Percentiles rank a stretch among this genome's conserved stretches.
Evolutionary conservation across 2,113 vertebrate genomes (phyloP).

Genomic region (Vireo altiloquus): DNA sequence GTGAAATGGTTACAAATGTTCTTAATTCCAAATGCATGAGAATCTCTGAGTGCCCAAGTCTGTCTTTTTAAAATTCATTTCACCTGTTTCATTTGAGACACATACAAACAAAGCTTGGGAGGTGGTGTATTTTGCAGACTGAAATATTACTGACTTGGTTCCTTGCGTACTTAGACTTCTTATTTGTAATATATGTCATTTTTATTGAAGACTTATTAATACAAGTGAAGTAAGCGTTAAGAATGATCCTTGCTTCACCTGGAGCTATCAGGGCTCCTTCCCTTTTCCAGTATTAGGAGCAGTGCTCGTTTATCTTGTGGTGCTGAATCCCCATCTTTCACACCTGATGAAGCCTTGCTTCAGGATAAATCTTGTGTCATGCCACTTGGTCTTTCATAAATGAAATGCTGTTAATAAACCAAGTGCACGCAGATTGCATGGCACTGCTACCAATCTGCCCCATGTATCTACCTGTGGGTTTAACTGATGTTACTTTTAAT

Average conservation of each 20-base stretch:
- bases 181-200: not conserved
- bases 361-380: not conserved
- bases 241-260: not conserved
- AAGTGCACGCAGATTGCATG: not conserved
- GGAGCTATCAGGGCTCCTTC: not conserved
- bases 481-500: slow-evolving; percentile 36
- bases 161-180: not conserved
- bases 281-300: not conserved
- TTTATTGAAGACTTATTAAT: not conserved
- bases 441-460: not conserved
- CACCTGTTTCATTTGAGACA: not conserved
- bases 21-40: not conserved
- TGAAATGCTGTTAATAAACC: slow-evolving; percentile 30
- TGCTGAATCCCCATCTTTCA: not conserved
- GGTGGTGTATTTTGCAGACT: not conserved
- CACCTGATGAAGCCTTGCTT: not conserved
- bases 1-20: not conserved
- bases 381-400: not conserved
- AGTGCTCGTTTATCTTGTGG: not conserved
- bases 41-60: not conserved
- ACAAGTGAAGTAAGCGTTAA: not conserved
- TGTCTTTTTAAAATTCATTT: not conserved
- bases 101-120: not conserved
- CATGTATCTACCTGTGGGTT: not conserved
- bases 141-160: not conserved